Conservation (phyloP, 2,888 invertebrate species). For the Catocala fraxini region DNA sequence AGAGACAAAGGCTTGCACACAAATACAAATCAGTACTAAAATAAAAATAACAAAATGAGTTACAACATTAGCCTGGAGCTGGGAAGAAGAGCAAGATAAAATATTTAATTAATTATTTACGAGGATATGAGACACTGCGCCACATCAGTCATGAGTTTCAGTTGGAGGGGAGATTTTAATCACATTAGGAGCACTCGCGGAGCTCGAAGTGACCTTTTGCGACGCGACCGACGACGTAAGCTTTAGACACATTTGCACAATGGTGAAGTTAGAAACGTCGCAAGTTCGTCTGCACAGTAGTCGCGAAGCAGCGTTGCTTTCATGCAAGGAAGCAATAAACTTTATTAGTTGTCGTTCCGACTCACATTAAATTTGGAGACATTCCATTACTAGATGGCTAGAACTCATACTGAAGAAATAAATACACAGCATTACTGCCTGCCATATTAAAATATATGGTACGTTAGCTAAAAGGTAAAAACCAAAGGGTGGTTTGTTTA, state of each 20-base stretch:
- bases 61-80: slow-evolving; percentile 34
- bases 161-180: slow-evolving; percentile 59
- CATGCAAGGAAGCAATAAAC: slow-evolving; percentile 1
- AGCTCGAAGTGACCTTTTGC: slow-evolving; percentile 43
- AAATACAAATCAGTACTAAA: slow-evolving; percentile 27
- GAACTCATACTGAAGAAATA: no score
- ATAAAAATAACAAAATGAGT: slow-evolving; percentile 24
- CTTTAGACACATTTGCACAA: slow-evolving; percentile 14
- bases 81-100: slow-evolving; percentile 45
- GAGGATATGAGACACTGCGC: slow-evolving; percentile 33
- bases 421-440: no score
- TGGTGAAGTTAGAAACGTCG: slow-evolving; percentile 5
- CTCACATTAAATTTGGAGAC: no score
- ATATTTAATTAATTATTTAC: slow-evolving; percentile 55
- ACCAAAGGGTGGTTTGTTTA: not conserved
- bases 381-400: no score
- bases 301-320: not conserved
- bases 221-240: slow-evolving; percentile 16
- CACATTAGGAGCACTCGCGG: slow-evolving; percentile 54
- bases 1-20: slow-evolving; percentile 22
- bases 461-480: no score
- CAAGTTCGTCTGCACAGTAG: slow-evolving; percentile 9
- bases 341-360: not conserved
- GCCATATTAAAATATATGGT: no score
- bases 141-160: slow-evolving; percentile 42